A percentile compares a stretch with the other conserved stretches of the same genome.
phyloP scores from a whole-genome alignment of 2,888 invertebrate genomes.

The Nebria salina region DNA sequence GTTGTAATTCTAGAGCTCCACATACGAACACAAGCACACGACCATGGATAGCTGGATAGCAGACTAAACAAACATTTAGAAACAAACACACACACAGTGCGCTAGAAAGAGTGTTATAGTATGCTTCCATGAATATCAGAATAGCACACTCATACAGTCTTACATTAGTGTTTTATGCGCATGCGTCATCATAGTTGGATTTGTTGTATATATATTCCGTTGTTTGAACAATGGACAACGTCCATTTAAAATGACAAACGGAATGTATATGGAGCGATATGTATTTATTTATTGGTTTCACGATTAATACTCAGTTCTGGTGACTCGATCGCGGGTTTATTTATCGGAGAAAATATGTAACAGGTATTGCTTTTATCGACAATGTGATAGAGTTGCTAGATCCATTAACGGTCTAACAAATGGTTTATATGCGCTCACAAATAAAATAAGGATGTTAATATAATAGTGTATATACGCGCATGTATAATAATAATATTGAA shows the following conservation, averaged over 20 bases:
- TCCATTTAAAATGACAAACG: neutral
- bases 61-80: neutral
- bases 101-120: too few species aligned
- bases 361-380: conserved; percentile 1
- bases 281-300: neutral
- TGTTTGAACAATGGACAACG: neutral
- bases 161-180: neutral
- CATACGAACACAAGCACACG: neutral
- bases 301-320: neutral
- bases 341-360: conserved; percentile 1
- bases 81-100: conserved; percentile 7
- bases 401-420: neutral
- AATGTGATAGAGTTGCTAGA: neutral
- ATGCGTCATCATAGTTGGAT: conserved; percentile 3
- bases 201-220: neutral
- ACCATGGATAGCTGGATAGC: neutral
- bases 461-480: neutral
- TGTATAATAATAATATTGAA: too few species aligned
- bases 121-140: neutral
- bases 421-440: neutral
- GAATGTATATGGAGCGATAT: neutral
- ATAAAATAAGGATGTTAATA: neutral
- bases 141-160: neutral
- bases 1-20: conserved; percentile 36
- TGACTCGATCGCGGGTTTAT: neutral